phyloP scores from a whole-genome alignment of 2,797 vertebrate species.

The Hydrocynus forskahlii region DNA sequence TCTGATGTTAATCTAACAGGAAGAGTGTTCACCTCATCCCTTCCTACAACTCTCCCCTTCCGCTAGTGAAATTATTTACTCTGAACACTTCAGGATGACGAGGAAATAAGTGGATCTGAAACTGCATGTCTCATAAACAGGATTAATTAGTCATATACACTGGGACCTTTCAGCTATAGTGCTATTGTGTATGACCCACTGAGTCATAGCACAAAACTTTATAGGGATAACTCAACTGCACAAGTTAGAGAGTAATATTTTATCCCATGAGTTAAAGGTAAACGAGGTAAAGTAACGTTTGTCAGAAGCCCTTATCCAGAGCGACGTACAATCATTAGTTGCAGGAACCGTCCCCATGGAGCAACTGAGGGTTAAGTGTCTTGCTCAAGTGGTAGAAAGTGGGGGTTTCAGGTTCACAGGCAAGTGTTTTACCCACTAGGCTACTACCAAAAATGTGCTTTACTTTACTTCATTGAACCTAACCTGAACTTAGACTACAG shows the following conservation, averaged over 20 bases:
- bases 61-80: background rate
- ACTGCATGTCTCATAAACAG: background rate
- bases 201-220: slow-evolving; percentile 24
- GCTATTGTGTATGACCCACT: slow-evolving; percentile 7
- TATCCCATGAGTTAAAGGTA: background rate
- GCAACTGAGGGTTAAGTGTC: no score
- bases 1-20: slow-evolving; percentile 58
- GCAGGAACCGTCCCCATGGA: no score
- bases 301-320: no score
- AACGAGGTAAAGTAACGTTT: no score
- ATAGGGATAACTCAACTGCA: slow-evolving; percentile 14
- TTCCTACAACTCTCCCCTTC: slow-evolving; percentile 56
- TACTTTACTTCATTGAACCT: background rate
- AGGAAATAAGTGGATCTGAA: slow-evolving; percentile 1
- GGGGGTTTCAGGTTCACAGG: no score
- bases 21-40: slow-evolving; percentile 57
- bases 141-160: slow-evolving; percentile 2
- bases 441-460: background rate
- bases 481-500: background rate
- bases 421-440: no score
- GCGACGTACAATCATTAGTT: no score
- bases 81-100: slow-evolving; percentile 18
- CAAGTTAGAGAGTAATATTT: slow-evolving; percentile 18
- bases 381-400: no score
- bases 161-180: slow-evolving; percentile 2